Evolutionary conservation across 30 jellyfish, hydroid and myxozoan species (phyloP), one percentile per base, ranked within the genome.

Genomic region (Hydractinia symbiolongicarpus): DNA sequence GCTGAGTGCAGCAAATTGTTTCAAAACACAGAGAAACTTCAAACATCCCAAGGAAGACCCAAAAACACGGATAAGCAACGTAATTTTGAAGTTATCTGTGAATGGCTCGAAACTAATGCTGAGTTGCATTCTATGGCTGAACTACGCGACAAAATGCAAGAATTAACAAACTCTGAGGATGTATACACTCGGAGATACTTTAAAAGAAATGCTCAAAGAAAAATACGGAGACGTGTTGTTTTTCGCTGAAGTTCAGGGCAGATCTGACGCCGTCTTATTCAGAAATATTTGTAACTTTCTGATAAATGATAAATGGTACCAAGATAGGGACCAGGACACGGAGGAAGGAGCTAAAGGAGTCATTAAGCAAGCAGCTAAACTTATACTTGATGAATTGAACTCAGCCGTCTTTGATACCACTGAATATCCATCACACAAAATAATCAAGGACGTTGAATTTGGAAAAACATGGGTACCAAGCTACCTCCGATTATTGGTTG

Each of bases 231-330:
- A 75, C 55, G 40, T 54, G 20, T 50, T 75, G 71, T 75, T 50
- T 64, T 75, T 75, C 54, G 83, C 83, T 44, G 83, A 75, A 75
- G 54, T 75, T 75, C 73, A 54, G 52, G 21, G 81, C 20, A 75
- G 73, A 75, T 73, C 71, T 20, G 54, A 75, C 54, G 57, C 54
- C 20, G 83, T 54, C 57, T 75, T 71, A 10, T 75, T 75, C 20
- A 75, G 73, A 75, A 75, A 57, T 9, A 9, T 10, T 57, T 57
- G 68, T n/a, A 57, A n/a, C n/a, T n/a, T n/a, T n/a, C n/a, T n/a
- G n/a, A n/a, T n/a, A n/a, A n/a, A n/a, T n/a, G n/a, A n/a, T n/a
- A n/a, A n/a, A n/a, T n/a, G n/a, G n/a, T n/a, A n/a, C n/a, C n/a
- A n/a, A n/a, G n/a, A n/a, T n/a, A n/a, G n/a, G n/a, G n/a, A n/a